Evolutionary conservation across 2,888 invertebrate genomes (phyloP).

Genomic region (Pseudococcus viburni): DNA sequence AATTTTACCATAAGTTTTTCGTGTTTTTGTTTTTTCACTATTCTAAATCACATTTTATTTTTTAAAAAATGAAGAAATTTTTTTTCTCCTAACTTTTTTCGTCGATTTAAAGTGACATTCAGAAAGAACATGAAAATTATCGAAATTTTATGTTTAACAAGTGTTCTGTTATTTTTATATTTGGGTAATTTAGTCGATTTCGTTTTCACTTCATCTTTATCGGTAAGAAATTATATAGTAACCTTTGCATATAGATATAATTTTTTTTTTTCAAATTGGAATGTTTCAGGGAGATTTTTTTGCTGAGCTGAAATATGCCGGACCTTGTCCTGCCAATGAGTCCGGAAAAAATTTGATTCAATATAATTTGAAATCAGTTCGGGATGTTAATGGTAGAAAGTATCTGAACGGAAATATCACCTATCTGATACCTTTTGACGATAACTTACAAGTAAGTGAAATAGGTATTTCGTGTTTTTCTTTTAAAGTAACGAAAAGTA

Average conservation of each 20-base stretch:
- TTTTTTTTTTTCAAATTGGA: neutral
- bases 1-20: neutral
- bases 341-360: conserved; percentile 33
- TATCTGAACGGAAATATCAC: conserved; percentile 15
- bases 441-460: neutral
- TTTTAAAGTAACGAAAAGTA: no score
- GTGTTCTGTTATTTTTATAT: neutral
- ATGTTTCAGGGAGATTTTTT: conserved; percentile 30
- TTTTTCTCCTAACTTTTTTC: neutral
- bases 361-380: conserved; percentile 28
- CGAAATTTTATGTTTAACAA: neutral
- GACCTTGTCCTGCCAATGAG: neutral
- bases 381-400: neutral
- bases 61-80: neutral
- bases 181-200: neutral
- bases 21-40: neutral
- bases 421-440: conserved; percentile 28
- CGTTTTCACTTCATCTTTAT: neutral
- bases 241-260: neutral
- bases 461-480: neutral
- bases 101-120: neutral
- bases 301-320: conserved; percentile 5
- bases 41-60: neutral
- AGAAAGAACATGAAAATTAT: neutral
- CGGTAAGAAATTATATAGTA: neutral